Conservation (phyloP, 1,140 invertebrate genomes). For the Trichonephila clavata region DNA sequence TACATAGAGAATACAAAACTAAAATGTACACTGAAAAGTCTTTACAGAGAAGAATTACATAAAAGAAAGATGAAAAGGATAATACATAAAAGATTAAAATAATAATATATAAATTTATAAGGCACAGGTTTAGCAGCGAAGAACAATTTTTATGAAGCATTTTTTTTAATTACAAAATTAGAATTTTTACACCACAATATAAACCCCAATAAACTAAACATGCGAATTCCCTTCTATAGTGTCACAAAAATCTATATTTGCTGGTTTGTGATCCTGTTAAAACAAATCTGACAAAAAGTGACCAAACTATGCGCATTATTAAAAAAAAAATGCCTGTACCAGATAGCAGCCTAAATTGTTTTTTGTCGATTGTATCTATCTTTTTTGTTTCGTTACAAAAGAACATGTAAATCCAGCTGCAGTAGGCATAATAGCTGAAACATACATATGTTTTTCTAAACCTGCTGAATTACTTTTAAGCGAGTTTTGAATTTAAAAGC, state of each 20-base stretch:
- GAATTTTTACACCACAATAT: too few relatives aligned
- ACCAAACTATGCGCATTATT: not conserved
- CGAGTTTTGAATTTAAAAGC: not conserved
- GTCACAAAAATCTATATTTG: not conserved
- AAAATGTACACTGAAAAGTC: too few relatives aligned
- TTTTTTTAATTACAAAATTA: too few relatives aligned
- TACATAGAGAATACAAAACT: too few relatives aligned
- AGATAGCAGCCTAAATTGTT: not conserved
- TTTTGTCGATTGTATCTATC: not conserved
- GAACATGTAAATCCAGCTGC: not conserved
- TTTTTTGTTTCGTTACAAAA: not conserved
- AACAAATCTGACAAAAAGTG: not conserved
- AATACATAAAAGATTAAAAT: too few relatives aligned
- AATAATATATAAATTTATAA: too few relatives aligned
- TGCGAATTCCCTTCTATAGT: not conserved
- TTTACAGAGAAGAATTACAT: too few relatives aligned
- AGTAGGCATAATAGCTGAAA: not conserved
- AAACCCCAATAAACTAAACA: not conserved
- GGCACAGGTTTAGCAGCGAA: too few relatives aligned
- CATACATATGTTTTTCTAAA: not conserved
- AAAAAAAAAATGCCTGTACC: not conserved
- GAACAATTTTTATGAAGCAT: too few relatives aligned
- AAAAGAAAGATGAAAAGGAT: too few relatives aligned
- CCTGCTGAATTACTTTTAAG: not conserved
- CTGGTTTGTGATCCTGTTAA: not conserved